These are phyloP conservation scores for Camelus dromedarius DNA, from an alignment of 2,113 vertebrate species.

Conservation along the genomic window DNA sequence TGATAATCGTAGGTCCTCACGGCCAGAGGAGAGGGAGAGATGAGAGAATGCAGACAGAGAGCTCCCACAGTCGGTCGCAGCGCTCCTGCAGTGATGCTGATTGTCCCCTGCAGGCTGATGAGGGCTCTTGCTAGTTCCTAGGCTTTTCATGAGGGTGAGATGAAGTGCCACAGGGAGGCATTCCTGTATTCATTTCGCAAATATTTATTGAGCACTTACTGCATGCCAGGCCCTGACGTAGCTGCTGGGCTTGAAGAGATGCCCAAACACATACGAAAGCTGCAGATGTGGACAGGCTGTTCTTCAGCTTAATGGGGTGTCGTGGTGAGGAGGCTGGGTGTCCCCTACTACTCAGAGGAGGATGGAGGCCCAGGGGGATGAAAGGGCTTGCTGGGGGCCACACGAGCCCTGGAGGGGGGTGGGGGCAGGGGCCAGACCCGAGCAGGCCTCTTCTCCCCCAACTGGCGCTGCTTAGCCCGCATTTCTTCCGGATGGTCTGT, in stretches of 20 bases:
- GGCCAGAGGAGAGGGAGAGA: neutral
- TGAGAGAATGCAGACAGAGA: rapidly evolving
- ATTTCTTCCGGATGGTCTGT: neutral
- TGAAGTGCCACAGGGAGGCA: neutral
- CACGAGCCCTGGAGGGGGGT: neutral
- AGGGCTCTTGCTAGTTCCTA: neutral
- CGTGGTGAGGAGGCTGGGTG: neutral
- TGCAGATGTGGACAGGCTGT: too few species aligned
- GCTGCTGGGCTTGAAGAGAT: neutral
- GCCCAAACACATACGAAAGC: neutral
- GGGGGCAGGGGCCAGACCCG: neutral
- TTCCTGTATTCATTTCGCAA: neutral
- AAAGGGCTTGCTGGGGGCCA: neutral
- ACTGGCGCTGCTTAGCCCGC: neutral
- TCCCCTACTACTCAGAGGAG: neutral
- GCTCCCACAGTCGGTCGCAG: rapidly evolving
- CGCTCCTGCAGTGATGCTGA: neutral
- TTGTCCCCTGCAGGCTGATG: neutral
- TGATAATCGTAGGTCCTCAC: rapidly evolving
- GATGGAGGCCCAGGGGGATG: neutral
- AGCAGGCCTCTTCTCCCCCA: neutral
- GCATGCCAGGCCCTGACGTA: neutral
- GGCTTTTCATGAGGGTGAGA: neutral
- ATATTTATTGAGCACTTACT: neutral
- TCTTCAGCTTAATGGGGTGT: neutral